Evolutionary conservation across 2,113 vertebrate species (phyloP).

Genomic region (Sphyrna mokarran): DNA sequence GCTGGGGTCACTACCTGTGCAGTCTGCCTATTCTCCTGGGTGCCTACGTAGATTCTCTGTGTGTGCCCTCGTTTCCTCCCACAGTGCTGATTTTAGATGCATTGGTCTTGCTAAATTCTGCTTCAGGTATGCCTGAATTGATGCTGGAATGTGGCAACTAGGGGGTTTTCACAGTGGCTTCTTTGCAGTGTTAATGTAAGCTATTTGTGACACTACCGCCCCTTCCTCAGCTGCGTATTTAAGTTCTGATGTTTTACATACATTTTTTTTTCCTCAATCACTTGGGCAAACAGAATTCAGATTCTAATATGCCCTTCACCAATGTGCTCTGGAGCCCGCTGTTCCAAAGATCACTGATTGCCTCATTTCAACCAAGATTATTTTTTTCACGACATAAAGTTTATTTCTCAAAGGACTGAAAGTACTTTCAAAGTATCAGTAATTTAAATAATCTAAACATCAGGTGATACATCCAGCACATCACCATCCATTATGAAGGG

Average conservation of each 20-base stretch:
- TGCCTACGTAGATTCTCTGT: too few relatives aligned
- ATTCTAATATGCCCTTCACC: neutral
- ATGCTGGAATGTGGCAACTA: too few relatives aligned
- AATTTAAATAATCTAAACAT: neutral
- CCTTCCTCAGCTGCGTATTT: too few relatives aligned
- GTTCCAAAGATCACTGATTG: neutral
- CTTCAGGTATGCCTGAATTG: too few relatives aligned
- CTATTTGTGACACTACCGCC: too few relatives aligned
- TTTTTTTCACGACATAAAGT: neutral
- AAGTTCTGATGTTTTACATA: neutral
- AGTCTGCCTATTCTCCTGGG: too few relatives aligned
- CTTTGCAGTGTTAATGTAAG: too few relatives aligned
- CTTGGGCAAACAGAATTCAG: neutral
- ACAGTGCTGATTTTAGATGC: too few relatives aligned
- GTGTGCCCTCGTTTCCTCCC: too few relatives aligned
- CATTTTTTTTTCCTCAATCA: neutral
- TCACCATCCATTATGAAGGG: neutral
- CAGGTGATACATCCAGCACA: neutral
- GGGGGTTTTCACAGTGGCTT: too few relatives aligned
- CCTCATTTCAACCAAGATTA: neutral
- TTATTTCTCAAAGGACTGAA: neutral
- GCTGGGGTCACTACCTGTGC: too few relatives aligned
- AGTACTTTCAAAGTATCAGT: neutral
- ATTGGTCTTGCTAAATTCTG: too few relatives aligned
- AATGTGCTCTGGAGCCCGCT: neutral